Evolutionary conservation across 2,888 invertebrate species (phyloP).

Genomic region (Polyommatus iphigenia): DNA sequence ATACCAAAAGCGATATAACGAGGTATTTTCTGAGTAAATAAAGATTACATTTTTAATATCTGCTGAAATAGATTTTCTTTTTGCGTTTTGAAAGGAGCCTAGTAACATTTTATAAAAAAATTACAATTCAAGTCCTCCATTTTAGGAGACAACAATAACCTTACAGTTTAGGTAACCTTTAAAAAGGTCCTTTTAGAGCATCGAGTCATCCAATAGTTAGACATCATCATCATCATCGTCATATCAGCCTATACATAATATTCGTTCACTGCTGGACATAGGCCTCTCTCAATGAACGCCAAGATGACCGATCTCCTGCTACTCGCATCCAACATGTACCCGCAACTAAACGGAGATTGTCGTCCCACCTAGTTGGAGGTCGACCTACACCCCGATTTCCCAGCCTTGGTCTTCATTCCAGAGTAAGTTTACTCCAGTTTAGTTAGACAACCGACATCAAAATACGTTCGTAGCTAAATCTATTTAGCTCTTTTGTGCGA

Average conservation of each 20-base stretch:
- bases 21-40: constrained; percentile 1
- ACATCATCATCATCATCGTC: no score
- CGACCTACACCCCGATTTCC: no score
- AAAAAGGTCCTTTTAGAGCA: background rate
- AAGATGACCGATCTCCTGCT: no score
- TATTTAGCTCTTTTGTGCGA: constrained; percentile 4
- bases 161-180: background rate
- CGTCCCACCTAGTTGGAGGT: no score
- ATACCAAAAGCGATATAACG: constrained; percentile 32
- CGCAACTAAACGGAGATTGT: no score
- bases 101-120: background rate
- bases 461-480: background rate
- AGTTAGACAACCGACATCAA: background rate
- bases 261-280: no score
- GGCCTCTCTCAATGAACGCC: no score
- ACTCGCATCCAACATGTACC: no score
- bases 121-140: background rate
- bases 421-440: no score
- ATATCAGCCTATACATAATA: no score
- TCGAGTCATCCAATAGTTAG: background rate
- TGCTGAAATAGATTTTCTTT: background rate
- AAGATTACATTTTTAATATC: constrained; percentile 3
- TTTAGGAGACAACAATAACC: background rate
- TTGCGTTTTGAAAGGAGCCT: background rate
- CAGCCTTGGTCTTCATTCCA: no score